A percentile compares a stretch with the other conserved stretches of the same genome.
Evolutionary conservation across 2,888 invertebrate genomes (phyloP).

Genomic region (Torymus aiolomorphi): DNA sequence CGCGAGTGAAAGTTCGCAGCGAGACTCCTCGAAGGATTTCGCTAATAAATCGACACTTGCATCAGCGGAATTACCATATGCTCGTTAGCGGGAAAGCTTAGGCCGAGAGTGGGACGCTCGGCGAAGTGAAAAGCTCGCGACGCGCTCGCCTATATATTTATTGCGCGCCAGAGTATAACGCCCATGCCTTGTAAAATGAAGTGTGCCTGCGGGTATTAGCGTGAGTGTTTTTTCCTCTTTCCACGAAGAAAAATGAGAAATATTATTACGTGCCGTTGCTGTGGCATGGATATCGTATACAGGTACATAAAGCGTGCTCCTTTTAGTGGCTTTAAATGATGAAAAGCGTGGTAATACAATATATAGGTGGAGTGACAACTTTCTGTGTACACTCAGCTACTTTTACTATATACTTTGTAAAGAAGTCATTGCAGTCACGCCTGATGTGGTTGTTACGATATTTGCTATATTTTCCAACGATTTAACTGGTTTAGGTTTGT

Average conservation of each 20-base stretch:
- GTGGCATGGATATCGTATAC: too few relatives aligned
- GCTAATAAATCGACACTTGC: constrained; percentile 55
- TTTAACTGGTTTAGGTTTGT: too few relatives aligned
- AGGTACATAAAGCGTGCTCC: background rate
- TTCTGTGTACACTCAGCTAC: background rate
- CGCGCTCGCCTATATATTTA: constrained; percentile 14
- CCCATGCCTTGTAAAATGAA: constrained; percentile 36
- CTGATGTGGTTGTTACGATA: too few relatives aligned
- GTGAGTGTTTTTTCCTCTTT: background rate
- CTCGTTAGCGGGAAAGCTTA: constrained; percentile 34
- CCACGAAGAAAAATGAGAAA: constrained; percentile 5
- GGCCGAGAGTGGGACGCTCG: constrained; percentile 28
- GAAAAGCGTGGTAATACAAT: constrained; percentile 10
- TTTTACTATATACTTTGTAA: too few relatives aligned
- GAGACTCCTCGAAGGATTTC: constrained; percentile 39
- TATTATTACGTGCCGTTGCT: too few relatives aligned
- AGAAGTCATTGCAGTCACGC: too few relatives aligned
- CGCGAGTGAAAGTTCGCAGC: constrained; percentile 18
- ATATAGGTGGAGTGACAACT: background rate
- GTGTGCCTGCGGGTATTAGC: constrained; percentile 12
- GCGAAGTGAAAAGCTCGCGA: constrained; percentile 38
- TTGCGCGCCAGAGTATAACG: constrained; percentile 17
- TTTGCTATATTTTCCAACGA: too few relatives aligned
- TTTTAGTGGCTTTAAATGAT: constrained; percentile 16
- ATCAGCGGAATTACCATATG: constrained; percentile 50